Percentiles rank a stretch among this genome's conserved stretches.
These are phyloP conservation scores for Aplysia californica DNA, from an alignment of 1,140 invertebrate genomes.

Conservation along the genomic window DNA sequence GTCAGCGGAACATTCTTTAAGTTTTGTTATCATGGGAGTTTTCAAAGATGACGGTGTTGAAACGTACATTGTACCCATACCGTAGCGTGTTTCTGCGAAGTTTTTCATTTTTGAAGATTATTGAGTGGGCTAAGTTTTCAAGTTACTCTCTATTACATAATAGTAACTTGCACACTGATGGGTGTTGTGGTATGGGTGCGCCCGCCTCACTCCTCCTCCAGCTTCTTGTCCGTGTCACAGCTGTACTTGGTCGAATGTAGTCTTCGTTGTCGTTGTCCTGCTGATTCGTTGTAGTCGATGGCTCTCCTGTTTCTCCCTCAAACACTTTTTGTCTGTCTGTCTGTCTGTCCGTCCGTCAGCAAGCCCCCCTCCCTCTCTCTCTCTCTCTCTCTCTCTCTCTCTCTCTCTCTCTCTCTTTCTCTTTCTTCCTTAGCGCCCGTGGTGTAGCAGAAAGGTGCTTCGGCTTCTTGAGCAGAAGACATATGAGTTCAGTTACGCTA, in stretches of 20 bases:
- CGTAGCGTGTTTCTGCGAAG: no score
- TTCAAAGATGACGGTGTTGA: no score
- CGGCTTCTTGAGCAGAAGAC: no score
- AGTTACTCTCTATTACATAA: no score
- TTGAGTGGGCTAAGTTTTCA: no score
- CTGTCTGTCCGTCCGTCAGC: neutral
- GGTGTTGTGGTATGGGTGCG: no score
- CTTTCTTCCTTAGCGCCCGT: neutral
- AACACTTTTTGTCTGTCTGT: neutral
- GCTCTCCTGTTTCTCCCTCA: neutral
- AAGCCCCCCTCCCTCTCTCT: conserved; percentile 22
- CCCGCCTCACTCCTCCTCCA: neutral
- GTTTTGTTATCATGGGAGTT: no score
- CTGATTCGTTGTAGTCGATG: neutral
- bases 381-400: conserved; percentile 13
- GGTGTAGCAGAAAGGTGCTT: no score
- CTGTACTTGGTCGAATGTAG: neutral
- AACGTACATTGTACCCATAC: no score
- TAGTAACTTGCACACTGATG: no score
- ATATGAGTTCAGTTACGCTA: neutral
- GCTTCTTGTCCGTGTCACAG: neutral
- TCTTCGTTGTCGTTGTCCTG: neutral
- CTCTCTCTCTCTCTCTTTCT: conserved; percentile 22
- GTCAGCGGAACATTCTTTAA: no score
- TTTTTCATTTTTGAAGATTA: no score